These are phyloP conservation scores for Alviniconcha strummeri DNA, from an alignment of 2,888 invertebrate genomes.

Conservation along the genomic window DNA sequence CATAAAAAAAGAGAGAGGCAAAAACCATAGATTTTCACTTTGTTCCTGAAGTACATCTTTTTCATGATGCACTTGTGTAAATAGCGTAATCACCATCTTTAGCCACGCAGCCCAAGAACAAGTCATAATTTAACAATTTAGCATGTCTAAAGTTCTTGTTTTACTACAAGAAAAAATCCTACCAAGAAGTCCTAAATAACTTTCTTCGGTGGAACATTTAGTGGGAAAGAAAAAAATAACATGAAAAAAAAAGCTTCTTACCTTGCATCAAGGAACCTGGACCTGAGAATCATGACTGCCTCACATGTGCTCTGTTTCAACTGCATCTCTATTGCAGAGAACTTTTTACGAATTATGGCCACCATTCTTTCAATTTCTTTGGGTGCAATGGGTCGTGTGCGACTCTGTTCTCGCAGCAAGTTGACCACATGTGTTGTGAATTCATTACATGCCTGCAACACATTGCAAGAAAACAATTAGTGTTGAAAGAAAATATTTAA, in stretches of 20 bases:
- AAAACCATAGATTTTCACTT: no score
- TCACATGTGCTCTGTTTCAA: slow-evolving; percentile 99
- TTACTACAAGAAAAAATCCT: background rate
- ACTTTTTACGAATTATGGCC: slow-evolving; percentile 73
- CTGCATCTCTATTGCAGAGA: slow-evolving; percentile 81
- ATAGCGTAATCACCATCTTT: no score
- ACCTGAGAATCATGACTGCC: slow-evolving; percentile 98
- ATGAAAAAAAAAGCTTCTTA: slow-evolving; percentile 59
- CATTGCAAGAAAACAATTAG: background rate
- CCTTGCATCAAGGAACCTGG: slow-evolving; percentile 84
- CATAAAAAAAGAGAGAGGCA: no score
- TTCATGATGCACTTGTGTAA: no score
- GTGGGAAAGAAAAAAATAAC: background rate
- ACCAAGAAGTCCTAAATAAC: background rate
- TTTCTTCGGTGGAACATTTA: background rate
- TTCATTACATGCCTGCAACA: slow-evolving; percentile 93
- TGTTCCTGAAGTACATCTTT: no score
- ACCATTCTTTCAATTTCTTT: slow-evolving; percentile 92
- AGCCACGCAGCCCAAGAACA: no score
- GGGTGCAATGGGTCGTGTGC: slow-evolving; percentile 97
- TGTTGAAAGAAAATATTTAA: background rate
- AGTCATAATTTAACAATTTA: no score
- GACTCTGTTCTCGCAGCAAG: slow-evolving; percentile 94
- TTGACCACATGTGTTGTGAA: slow-evolving; percentile 99
- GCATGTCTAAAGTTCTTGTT: no score